Conservation (phyloP, 2,888 invertebrate species). For the Hyppa rectilinea region DNA sequence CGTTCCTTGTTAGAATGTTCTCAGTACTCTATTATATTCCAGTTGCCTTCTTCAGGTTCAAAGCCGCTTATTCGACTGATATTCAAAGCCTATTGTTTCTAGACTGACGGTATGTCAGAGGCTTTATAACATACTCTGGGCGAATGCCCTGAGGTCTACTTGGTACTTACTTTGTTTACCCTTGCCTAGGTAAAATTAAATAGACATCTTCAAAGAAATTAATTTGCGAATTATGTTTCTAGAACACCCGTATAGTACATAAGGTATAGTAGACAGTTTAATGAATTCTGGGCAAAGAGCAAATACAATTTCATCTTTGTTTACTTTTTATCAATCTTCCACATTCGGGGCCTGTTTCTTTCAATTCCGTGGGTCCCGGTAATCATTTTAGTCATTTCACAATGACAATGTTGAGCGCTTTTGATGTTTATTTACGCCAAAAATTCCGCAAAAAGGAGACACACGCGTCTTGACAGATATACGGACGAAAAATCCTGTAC, state of each 20-base stretch:
- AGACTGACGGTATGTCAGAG: slow-evolving; percentile 15
- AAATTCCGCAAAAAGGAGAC: slow-evolving; percentile 71
- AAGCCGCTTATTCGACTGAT: slow-evolving; percentile 36
- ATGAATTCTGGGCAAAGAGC: slow-evolving; percentile 43
- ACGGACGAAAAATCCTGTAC: slow-evolving; percentile 78
- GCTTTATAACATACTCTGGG: slow-evolving; percentile 4
- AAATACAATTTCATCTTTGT: slow-evolving; percentile 40
- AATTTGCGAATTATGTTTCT: background rate
- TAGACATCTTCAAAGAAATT: background rate
- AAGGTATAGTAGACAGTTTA: slow-evolving; percentile 7
- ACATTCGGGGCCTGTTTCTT: slow-evolving; percentile 51
- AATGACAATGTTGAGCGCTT: slow-evolving; percentile 60
- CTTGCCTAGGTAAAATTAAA: background rate
- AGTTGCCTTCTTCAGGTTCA: slow-evolving; percentile 38
- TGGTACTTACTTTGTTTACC: background rate
- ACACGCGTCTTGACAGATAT: slow-evolving; percentile 74
- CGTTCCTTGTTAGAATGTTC: slow-evolving; percentile 21
- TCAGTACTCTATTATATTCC: slow-evolving; percentile 28
- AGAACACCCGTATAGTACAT: background rate
- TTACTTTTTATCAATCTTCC: slow-evolving; percentile 53
- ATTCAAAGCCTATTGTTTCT: slow-evolving; percentile 43
- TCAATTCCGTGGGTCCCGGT: slow-evolving; percentile 52
- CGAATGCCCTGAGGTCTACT: background rate
- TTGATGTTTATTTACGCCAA: slow-evolving; percentile 68
- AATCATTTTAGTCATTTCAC: slow-evolving; percentile 66